Evolutionary conservation across 2,797 vertebrate genomes (phyloP), one percentile per base, ranked within the genome.

Genomic region (Echeneis naucrates): DNA sequence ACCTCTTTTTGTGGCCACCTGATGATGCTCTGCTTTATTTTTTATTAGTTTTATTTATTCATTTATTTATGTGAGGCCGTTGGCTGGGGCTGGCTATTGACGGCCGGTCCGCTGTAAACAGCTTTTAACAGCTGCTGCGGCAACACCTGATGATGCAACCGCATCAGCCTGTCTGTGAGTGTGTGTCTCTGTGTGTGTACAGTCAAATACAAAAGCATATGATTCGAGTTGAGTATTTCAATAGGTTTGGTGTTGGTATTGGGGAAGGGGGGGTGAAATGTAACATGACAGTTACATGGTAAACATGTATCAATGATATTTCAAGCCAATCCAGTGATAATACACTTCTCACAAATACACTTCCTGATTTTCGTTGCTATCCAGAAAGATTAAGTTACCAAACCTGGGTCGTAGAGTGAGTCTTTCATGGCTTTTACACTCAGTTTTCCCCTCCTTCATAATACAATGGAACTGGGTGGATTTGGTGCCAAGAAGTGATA

Each of bases 341-440:
- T 54, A 70, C 13, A 44, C n/a, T 10, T 2, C 19, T n/a, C n/a
- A n/a, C n/a, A n/a, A n/a, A n/a, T n/a, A 37, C 57, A 27, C 17
- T 17, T 44, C 40, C 17, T 35, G n/a, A n/a, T 12, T 0, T 26
- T 11, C 37, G 13, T 27, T 55, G 54, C 5, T 32, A 67, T 61
- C 35, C 68, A 45, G 30, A 63, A 75, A 62, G 40, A 56, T 23
- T 17, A 42, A 56, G 64, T 74, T 35, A 38, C 44, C 47, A 47
- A 66, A 62, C 59, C 47, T 54, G 38, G 52, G 67, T 66, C 64
- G 56, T 45, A 47, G 80, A 75, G 80, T 63, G 35, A 77, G 63
- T 67, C 64, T 63, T 81, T 75, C 60, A 73, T 26, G 48, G 73
- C 57, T 62, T 83, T 83, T 78, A 66, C 78, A 83, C 77, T 66